phyloP scores from a whole-genome alignment of 2,113 vertebrate genomes.

The Proteles cristata region DNA sequence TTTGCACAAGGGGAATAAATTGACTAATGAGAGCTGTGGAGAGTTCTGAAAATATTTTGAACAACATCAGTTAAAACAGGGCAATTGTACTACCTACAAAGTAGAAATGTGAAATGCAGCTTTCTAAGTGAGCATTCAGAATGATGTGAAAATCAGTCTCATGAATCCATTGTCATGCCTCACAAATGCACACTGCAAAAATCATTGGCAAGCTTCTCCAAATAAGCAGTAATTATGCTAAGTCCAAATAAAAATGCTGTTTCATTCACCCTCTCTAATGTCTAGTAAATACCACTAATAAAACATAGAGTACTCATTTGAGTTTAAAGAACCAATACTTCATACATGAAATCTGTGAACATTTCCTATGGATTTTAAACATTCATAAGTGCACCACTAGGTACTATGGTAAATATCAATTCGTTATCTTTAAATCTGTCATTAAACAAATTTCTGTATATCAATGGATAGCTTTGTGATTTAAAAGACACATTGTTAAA shows the following conservation, averaged over 20 bases:
- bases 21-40: background rate
- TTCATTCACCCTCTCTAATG: constrained; percentile 55
- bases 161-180: background rate
- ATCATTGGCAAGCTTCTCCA: background rate
- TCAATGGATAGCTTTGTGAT: constrained; percentile 50
- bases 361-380: constrained; percentile 66
- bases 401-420: constrained; percentile 63
- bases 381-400: constrained; percentile 10
- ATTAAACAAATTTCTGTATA: constrained; percentile 37
- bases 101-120: background rate
- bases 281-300: constrained; percentile 49
- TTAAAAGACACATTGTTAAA: constrained; percentile 70
- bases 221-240: background rate
- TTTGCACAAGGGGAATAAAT: background rate
- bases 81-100: background rate
- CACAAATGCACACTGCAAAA: background rate
- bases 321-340: constrained; percentile 45
- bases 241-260: background rate
- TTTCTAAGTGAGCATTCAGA: background rate
- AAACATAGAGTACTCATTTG: constrained; percentile 14
- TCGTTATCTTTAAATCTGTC: constrained; percentile 73
- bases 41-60: constrained; percentile 12
- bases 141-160: background rate
- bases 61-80: background rate
- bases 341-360: constrained; percentile 51